Base-by-base conservation (phyloP, 1,140 invertebrate species). In the Drosophila malerkotliana region DNA sequence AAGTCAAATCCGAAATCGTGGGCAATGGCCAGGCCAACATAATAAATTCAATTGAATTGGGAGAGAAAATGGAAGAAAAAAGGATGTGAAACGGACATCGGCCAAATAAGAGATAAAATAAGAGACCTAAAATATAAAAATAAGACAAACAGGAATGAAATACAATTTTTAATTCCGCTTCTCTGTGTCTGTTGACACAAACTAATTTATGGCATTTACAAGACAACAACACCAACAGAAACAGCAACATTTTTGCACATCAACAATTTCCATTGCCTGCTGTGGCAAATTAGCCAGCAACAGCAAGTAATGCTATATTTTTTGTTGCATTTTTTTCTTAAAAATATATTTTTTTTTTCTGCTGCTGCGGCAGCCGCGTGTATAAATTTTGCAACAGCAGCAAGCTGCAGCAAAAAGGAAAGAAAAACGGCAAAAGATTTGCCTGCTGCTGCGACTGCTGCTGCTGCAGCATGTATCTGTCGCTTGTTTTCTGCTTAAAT, bases 161-260 rank as follows among this genome's bases (percentile, higher is more conserved):
- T 60, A 58, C 57, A 76, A 76, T 64, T 63, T 81, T 74, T 66
- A 85, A 85, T 81, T 87, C 68, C 77, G 77, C 69, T 81, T 74
- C 61, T 73, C 72, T 66, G 73, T 64, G 73, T 80, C 62, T 87
- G 82, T 73, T 77, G 83, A 77, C 82, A 85, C 74, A 85, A 75
- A 88, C 82, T 85, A 85, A 85, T 85, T 85, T 85, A 85, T 85
- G 82, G 82, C 82, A 87, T 82, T 87, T 85, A 85, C 81, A 85
- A 80, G 81, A 80, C 69, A 47, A 85, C 77, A 77, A 60, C 69
- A 74, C 57, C 62, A 28, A n/a, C 26, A 26, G 26, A 26, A 37
- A 37, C 41, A 51, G 57, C 49, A 68, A 45, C 56, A 81, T 87
- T 85, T 85, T 81, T 85, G 82, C 82, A 84, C 81, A 84, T 84